These are phyloP conservation scores for Podocnemis expansa DNA, from an alignment of 2,113 vertebrate genomes.

Conservation along the genomic window DNA sequence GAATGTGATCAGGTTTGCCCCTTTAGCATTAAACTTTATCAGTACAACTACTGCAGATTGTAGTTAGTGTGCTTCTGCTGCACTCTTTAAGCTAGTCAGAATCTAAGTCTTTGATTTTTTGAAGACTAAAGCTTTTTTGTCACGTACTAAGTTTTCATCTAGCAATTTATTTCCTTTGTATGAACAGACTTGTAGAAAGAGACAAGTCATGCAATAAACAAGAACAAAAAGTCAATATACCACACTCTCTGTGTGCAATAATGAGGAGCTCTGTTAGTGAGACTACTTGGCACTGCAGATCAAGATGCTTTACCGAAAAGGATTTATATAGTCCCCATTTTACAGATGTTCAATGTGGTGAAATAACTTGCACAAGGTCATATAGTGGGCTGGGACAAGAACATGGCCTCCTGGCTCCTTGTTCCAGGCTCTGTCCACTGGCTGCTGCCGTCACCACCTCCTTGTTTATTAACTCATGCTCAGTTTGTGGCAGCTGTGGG, in stretches of 20 bases:
- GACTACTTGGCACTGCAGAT: neutral
- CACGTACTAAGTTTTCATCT: neutral
- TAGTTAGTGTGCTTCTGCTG: slow-evolving; percentile 47
- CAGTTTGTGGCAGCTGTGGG: neutral
- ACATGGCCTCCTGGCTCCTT: accelerated
- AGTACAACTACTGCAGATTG: neutral
- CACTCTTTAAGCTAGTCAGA: slow-evolving; percentile 7
- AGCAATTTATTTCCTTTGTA: neutral
- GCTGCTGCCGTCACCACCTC: neutral
- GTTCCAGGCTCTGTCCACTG: accelerated
- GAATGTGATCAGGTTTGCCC: neutral
- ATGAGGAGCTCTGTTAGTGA: neutral
- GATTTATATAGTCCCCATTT: neutral
- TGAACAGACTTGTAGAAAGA: slow-evolving; percentile 4
- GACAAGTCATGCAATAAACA: slow-evolving; percentile 35
- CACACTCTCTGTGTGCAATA: neutral
- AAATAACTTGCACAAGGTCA: neutral
- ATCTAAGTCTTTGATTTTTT: neutral
- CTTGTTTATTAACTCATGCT: neutral
- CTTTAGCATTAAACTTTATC: neutral
- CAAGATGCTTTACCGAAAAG: neutral
- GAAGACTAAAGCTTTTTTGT: neutral
- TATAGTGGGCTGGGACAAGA: neutral
- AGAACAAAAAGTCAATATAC: slow-evolving; percentile 12
- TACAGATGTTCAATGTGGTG: neutral